Evolutionary conservation across 2,888 invertebrate genomes (phyloP).

Genomic region (Clanis bilineata): DNA sequence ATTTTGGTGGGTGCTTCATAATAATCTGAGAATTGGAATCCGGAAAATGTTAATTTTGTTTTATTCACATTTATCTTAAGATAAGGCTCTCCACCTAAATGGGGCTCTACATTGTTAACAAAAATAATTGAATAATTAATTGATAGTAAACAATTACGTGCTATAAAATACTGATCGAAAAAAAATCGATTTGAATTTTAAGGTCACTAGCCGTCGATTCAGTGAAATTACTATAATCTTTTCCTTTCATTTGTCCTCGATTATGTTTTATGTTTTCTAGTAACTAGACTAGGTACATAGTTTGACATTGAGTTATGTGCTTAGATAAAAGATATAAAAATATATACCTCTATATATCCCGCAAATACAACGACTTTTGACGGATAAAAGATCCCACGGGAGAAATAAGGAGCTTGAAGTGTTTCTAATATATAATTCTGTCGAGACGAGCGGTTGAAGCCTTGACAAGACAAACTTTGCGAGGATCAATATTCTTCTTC

Average conservation of each 20-base stretch:
- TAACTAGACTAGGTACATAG: neutral
- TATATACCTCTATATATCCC: no score
- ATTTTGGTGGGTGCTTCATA: no score
- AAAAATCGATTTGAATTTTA: neutral
- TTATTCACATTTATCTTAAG: no score
- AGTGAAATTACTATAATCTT: slow-evolving; percentile 26
- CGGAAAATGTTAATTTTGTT: no score
- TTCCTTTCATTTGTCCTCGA: slow-evolving; percentile 15
- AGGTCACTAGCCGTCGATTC: slow-evolving; percentile 12
- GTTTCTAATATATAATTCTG: no score
- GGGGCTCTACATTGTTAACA: no score
- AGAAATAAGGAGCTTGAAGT: no score
- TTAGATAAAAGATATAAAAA: neutral
- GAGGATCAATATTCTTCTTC: no score
- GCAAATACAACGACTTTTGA: neutral
- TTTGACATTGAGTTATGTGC: neutral
- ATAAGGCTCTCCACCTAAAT: no score
- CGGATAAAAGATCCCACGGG: neutral
- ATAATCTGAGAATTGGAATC: no score
- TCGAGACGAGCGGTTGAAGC: no score
- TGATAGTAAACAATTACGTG: neutral
- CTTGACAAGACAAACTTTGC: no score
- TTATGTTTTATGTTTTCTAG: neutral
- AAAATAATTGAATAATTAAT: slow-evolving; percentile 11
- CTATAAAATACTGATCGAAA: slow-evolving; percentile 4